Evolutionary conservation across 2,797 vertebrate genomes (phyloP), one percentile per base, ranked within the genome.

Genomic region (Oreochromis grahami): DNA sequence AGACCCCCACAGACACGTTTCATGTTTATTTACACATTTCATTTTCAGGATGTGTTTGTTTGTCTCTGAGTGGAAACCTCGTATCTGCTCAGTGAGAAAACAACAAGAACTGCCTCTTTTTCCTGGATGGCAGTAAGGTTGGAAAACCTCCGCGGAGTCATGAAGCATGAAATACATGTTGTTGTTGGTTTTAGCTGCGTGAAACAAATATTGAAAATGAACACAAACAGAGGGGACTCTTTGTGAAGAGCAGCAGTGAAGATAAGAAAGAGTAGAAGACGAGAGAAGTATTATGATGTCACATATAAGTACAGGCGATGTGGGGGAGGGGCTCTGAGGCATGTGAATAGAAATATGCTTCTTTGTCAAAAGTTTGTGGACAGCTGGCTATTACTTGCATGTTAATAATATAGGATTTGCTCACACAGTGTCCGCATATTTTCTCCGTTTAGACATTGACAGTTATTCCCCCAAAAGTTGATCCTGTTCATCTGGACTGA

Each of bases 11-110:
- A 77, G 70, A 84, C 34, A 41, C 1, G 2, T 41, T 63, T 70
- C 77, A 80, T 87, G 53, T 79, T 85, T 83, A 80, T 86, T 84
- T 82, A 32, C 78, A 79, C 17, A 1, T 50, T 77, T 81, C 19
- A 41, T 48, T 82, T 76, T 72, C 14, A 29, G 17, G 29, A 36
- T 81, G 52, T 52, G 55, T 79, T 65, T 58, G 12, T 53, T 51
- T 52, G 77, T 72, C 14, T 77, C 70, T 1, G 2, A 26, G 12
- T 65, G 38, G 48, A 83, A 81, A 52, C 19, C 8, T 50, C 11
- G 13, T 43, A 29, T 72, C 41, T 72, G n/a, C 41, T 43, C 14
- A 45, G 15, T 11, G 65, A 4, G 10, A 45, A 70, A 72, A 72
- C 24, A 72, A 72, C 41, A 7, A 70, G 65, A 45, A 17, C 14